Evolutionary conservation across 1,140 invertebrate species (phyloP).

Genomic region (Danaus plexippus): DNA sequence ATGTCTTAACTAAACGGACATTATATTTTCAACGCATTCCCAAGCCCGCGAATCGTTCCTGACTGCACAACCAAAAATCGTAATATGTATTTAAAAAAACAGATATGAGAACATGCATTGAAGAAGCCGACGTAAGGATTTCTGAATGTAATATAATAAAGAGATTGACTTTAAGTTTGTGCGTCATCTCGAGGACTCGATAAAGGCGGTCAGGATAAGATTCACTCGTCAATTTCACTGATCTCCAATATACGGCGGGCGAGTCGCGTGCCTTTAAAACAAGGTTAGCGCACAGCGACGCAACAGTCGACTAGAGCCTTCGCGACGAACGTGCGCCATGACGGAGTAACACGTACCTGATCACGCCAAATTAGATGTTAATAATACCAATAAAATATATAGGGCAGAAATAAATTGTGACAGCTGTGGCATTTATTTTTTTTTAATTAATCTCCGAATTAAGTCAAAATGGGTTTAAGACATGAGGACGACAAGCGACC

Average conservation of each 20-base stretch:
- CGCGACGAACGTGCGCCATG: constrained; percentile 39
- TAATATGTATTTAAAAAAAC: too few relatives aligned
- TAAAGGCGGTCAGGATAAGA: constrained; percentile 6
- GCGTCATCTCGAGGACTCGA: too few relatives aligned
- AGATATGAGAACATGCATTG: too few relatives aligned
- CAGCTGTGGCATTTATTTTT: constrained; percentile 27
- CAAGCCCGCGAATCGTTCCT: too few relatives aligned
- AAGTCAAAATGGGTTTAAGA: constrained; percentile 63
- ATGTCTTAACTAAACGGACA: too few relatives aligned
- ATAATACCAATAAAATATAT: constrained; percentile 43
- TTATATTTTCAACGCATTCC: too few relatives aligned
- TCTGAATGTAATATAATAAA: too few relatives aligned
- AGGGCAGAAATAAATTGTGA: constrained; percentile 43
- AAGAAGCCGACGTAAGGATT: too few relatives aligned
- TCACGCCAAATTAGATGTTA: constrained; percentile 29
- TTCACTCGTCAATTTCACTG: constrained; percentile 33
- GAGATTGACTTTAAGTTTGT: too few relatives aligned
- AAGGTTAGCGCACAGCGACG: constrained; percentile 36
- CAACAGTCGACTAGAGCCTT: constrained; percentile 56
- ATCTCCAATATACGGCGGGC: constrained; percentile 20
- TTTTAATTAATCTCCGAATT: constrained; percentile 26
- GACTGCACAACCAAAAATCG: too few relatives aligned
- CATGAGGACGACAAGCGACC: constrained; percentile 59
- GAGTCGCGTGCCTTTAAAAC: constrained; percentile 55
- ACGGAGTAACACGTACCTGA: constrained; percentile 34